Conservation (phyloP, 2,113 vertebrate genomes). For the Nesospiza acunhae region DNA sequence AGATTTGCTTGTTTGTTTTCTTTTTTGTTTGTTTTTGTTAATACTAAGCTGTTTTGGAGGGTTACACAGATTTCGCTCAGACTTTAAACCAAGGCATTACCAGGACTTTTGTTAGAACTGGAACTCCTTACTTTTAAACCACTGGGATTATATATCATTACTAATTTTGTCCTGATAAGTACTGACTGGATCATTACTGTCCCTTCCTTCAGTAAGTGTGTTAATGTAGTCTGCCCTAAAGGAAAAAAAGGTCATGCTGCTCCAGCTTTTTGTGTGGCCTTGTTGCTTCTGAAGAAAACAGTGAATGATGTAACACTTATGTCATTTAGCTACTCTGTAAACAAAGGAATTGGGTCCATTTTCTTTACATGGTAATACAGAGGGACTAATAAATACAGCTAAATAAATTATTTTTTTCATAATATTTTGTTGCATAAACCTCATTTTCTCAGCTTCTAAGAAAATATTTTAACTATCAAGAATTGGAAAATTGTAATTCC, state of each 20-base stretch:
- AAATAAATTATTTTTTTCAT: neutral
- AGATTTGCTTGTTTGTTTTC: neutral
- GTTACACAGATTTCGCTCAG: neutral
- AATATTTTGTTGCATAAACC: neutral
- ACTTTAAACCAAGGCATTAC: constrained; percentile 39
- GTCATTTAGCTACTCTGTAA: neutral
- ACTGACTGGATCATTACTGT: neutral
- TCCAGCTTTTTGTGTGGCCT: neutral
- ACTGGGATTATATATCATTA: neutral
- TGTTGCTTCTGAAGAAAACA: neutral
- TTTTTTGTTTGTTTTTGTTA: neutral
- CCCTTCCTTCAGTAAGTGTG: neutral
- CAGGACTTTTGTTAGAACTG: constrained; percentile 8
- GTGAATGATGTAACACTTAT: neutral
- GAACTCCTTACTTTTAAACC: constrained; percentile 35
- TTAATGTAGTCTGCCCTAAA: neutral
- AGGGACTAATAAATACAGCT: neutral
- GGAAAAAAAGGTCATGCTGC: neutral
- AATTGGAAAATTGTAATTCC: neutral
- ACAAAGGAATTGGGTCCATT: neutral
- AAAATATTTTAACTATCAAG: neutral
- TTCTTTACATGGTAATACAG: neutral
- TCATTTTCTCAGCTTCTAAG: neutral
- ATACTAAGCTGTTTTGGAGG: constrained; percentile 2
- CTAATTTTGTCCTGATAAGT: constrained; percentile 31